These are phyloP conservation scores for Eilema caniola DNA, from an alignment of 2,888 invertebrate species.

Conservation along the genomic window DNA sequence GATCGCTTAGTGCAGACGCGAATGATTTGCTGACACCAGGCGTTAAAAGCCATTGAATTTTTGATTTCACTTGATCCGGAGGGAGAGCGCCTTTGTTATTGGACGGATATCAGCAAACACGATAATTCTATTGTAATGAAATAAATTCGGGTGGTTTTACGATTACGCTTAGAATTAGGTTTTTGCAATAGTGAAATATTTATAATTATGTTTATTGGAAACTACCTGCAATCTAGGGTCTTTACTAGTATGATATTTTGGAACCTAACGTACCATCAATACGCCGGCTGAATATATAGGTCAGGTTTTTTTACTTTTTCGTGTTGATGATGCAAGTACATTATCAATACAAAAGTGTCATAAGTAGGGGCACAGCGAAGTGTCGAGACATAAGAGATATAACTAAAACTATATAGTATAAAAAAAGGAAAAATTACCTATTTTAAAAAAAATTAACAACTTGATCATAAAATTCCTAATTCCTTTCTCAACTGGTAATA, in stretches of 20 bases:
- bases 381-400: too few species aligned
- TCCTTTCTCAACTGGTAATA: neutral
- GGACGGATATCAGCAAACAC: slow-evolving; percentile 45
- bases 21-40: slow-evolving; percentile 20
- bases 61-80: slow-evolving; percentile 31
- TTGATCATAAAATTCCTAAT: neutral
- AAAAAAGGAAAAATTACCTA: too few species aligned
- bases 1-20: slow-evolving; percentile 16
- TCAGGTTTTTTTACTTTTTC: too few species aligned
- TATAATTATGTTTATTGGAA: too few species aligned
- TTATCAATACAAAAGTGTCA: too few species aligned
- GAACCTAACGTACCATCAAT: too few species aligned
- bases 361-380: too few species aligned
- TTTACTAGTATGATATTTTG: too few species aligned
- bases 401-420: too few species aligned
- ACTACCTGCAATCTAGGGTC: too few species aligned
- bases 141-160: slow-evolving; percentile 20
- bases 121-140: slow-evolving; percentile 41
- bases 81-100: slow-evolving; percentile 30
- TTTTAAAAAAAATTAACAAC: slow-evolving; percentile 1
- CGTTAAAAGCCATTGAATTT: slow-evolving; percentile 36
- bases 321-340: too few species aligned
- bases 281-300: too few species aligned
- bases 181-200: neutral
- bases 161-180: slow-evolving; percentile 4